Evolutionary conservation across 2,888 invertebrate genomes (phyloP).

Genomic region (Oscheius sp.): DNA sequence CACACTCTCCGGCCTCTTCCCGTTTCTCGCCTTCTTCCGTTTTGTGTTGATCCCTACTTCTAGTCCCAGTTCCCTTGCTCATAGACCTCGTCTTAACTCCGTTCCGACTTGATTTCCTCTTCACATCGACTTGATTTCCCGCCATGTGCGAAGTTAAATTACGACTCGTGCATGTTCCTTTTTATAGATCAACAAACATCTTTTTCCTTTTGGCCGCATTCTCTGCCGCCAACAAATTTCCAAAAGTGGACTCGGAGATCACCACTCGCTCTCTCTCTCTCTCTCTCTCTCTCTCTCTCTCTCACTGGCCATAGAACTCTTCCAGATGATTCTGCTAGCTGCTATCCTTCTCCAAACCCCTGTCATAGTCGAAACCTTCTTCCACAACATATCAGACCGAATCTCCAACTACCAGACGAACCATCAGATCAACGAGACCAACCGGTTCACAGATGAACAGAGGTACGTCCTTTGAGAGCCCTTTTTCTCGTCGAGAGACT

Average conservation of each 20-base stretch:
- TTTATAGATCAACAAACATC: not conserved
- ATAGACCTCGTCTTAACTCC: too few species aligned
- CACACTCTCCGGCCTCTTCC: not conserved
- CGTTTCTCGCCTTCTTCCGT: not conserved
- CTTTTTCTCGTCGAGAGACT: too few species aligned
- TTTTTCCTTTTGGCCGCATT: not conserved
- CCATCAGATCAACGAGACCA: constrained; percentile 6
- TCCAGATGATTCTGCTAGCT: not conserved
- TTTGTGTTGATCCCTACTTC: not conserved
- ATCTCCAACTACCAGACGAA: not conserved
- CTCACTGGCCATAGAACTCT: not conserved
- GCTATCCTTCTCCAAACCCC: not conserved
- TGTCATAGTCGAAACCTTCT: not conserved
- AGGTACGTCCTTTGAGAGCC: not conserved
- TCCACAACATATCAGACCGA: constrained; percentile 25
- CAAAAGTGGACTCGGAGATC: not conserved
- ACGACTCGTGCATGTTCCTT: not conserved
- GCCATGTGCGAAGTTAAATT: not conserved
- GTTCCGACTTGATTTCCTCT: too few species aligned
- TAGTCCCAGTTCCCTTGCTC: not conserved
- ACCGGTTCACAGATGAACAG: constrained; percentile 25
- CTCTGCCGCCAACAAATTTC: not conserved
- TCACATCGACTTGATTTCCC: not conserved
- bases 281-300: not conserved
- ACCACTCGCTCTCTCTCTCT: not conserved